Base-by-base conservation (phyloP, 1,140 invertebrate species). In the Meloidogyne hapla region DNA sequence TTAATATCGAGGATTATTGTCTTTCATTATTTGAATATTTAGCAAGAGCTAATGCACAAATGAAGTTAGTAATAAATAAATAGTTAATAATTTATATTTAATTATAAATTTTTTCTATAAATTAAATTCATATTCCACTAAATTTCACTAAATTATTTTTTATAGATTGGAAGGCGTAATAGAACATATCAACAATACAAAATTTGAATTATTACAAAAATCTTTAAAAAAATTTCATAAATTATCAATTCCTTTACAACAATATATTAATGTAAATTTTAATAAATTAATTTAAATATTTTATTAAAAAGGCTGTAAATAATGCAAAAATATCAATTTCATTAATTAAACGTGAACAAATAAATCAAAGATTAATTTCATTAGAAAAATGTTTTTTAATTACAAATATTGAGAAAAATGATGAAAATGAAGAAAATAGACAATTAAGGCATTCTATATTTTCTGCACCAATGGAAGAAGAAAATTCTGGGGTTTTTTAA, bases 1-100 rank as follows among this genome's bases (percentile, higher is more conserved):
- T 82, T 64, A 78, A 83, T 63, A 75, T 82, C 13, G 79, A 83
- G 15, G 78, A 83, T 61, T 82, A 83, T 61, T 82, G 69, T n/a
- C 18, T 78, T 21, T 33, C 65, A 12, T 40, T 82, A 33, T 65
- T 9, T 23, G 81, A 83, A 77, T 68, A 65, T 15, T 26, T 77
- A 10, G 13, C 26, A 21, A 56, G 69, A 26, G 45, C 82, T 15
- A 74, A 82, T 28, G 69, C 71, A 42, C 82, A 83, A 26, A 28
- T 82, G 2, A 77, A 75, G 28, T 62, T 33, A 56, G n/a, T 18
- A 1, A 42, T 42, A 8, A 33, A 33, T 42, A 42, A 42, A 42
- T 42, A 42, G 0, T 0, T 1, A 42, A 42, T 15, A 42, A n/a
- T n/a, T n/a, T n/a, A n/a, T n/a, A n/a, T n/a, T n/a, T n/a, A n/a